These are phyloP conservation scores for Vultur gryphus DNA, from an alignment of 2,797 vertebrate species.

Conservation along the genomic window DNA sequence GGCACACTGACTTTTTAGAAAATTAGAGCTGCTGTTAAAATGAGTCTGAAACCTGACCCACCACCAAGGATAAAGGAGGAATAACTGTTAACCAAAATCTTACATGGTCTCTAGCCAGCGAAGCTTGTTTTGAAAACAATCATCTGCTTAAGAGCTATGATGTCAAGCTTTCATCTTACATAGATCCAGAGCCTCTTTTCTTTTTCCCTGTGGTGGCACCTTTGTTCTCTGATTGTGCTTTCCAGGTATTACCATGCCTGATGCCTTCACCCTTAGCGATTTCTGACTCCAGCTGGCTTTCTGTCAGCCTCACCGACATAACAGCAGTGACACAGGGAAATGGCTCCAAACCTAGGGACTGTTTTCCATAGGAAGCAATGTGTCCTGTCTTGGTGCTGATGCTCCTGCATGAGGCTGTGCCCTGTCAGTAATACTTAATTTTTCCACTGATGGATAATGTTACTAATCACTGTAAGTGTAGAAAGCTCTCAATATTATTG, in stretches of 20 bases:
- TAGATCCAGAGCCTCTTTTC: neutral
- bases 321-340: neutral
- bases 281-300: neutral
- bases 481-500: neutral
- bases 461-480: neutral
- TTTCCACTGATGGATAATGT: neutral
- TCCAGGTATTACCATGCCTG: neutral
- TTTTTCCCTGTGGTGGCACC: neutral
- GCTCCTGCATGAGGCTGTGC: neutral
- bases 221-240: neutral
- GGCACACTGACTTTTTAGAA: neutral
- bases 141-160: neutral
- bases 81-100: neutral
- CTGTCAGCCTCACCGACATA: neutral
- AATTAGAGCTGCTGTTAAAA: neutral
- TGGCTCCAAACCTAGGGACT: neutral
- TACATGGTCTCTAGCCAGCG: neutral
- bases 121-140: neutral
- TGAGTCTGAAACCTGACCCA: neutral
- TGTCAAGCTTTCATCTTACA: neutral
- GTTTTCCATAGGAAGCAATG: neutral
- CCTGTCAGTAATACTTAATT: neutral
- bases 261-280: neutral
- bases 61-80: neutral
- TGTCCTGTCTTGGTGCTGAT: neutral